Evolutionary conservation across 2,888 invertebrate species (phyloP).

Genomic region (Drosophila neonasuta): DNA sequence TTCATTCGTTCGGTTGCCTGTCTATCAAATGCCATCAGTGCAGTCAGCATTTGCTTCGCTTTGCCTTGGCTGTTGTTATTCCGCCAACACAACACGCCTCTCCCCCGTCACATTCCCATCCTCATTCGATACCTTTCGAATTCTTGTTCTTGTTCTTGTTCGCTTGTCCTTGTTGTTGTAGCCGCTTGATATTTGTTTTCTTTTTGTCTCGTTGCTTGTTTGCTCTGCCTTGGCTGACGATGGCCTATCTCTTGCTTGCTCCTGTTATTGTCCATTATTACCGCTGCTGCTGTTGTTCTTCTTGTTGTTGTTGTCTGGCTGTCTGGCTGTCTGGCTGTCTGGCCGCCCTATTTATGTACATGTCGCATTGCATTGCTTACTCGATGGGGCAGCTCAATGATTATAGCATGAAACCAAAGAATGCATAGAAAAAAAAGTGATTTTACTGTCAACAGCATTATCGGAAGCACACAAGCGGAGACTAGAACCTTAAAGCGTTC

Average conservation of each 20-base stretch:
- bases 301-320: conserved; percentile 3
- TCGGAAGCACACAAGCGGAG: too few species aligned
- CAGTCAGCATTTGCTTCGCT: conserved; percentile 20
- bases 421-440: too few species aligned
- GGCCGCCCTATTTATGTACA: conserved; percentile 60
- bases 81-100: background rate
- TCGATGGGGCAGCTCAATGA: conserved; percentile 58
- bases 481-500: too few species aligned
- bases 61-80: conserved; percentile 13
- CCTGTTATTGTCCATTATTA: conserved; percentile 16
- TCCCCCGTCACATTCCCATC: too few species aligned
- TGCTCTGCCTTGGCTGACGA: conserved; percentile 41
- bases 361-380: conserved; percentile 62
- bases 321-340: conserved; percentile 41
- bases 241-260: conserved; percentile 29
- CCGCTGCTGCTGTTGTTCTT: conserved; percentile 14
- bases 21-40: conserved; percentile 36
- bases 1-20: conserved; percentile 26
- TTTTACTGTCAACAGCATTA: too few species aligned
- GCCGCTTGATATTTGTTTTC: conserved; percentile 46
- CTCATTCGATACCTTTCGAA: background rate
- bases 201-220: conserved; percentile 45
- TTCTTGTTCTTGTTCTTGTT: conserved; percentile 27
- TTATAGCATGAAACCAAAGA: conserved; percentile 16
- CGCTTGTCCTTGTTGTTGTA: conserved; percentile 19